Conservation (phyloP, 2,888 invertebrate genomes). For the Dione vanillae region DNA sequence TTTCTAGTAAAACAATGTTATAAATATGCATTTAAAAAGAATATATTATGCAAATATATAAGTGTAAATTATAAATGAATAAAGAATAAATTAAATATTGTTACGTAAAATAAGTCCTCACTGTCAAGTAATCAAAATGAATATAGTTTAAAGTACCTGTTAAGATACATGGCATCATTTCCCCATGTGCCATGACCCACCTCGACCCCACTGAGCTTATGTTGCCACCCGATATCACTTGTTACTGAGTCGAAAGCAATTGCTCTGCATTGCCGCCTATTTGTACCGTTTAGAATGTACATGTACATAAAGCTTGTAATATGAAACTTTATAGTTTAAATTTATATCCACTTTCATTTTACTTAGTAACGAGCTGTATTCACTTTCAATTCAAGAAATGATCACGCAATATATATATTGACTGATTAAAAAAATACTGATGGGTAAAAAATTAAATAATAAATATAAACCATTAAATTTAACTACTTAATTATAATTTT, state of each 20-base stretch:
- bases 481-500: too few species aligned
- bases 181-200: constrained; percentile 50
- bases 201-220: constrained; percentile 55
- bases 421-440: too few species aligned
- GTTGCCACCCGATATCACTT: constrained; percentile 65
- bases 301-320: constrained; percentile 11
- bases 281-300: constrained; percentile 75
- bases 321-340: constrained; percentile 22
- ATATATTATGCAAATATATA: too few species aligned
- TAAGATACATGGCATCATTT: constrained; percentile 50
- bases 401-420: too few species aligned
- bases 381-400: too few species aligned
- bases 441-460: too few species aligned
- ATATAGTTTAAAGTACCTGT: constrained; percentile 45
- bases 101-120: constrained; percentile 24
- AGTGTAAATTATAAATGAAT: too few species aligned
- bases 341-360: constrained; percentile 20
- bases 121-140: constrained; percentile 47
- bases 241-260: constrained; percentile 69
- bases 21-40: too few species aligned
- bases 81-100: too few species aligned
- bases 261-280: constrained; percentile 66
- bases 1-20: background rate
- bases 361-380: background rate
- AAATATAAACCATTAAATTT: too few species aligned